Percentiles rank a stretch among this genome's conserved stretches.
Evolutionary conservation across 2,888 invertebrate genomes (phyloP).

Genomic region (Idaea aversata): DNA sequence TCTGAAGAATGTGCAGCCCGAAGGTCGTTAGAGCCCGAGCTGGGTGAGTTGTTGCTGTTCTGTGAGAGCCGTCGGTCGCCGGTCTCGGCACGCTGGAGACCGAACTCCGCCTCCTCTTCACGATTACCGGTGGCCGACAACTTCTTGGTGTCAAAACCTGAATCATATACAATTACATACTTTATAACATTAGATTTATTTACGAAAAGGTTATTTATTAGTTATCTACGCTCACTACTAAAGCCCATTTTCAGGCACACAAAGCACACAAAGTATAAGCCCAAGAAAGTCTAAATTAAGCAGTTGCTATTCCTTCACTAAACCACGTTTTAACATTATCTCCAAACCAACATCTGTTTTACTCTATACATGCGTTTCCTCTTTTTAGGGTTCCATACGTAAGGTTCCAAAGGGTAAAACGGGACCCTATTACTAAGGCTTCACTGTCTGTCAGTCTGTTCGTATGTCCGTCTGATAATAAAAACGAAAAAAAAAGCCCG

Average conservation of each 20-base stretch:
- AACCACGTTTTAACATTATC: background rate
- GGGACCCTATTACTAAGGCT: no score
- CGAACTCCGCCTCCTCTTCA: slow-evolving; percentile 86
- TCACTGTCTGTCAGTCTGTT: no score
- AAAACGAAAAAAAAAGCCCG: no score
- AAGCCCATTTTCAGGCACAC: background rate
- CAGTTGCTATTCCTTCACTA: background rate
- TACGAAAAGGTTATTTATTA: slow-evolving; percentile 5
- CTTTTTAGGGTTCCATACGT: no score
- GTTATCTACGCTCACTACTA: background rate
- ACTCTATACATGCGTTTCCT: background rate
- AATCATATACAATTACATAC: slow-evolving; percentile 5
- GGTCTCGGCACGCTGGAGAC: slow-evolving; percentile 86
- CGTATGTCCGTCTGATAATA: no score
- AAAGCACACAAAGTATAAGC: background rate
- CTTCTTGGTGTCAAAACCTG: slow-evolving; percentile 84
- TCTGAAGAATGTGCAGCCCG: slow-evolving; percentile 87
- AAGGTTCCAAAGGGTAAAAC: no score
- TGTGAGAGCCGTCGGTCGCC: slow-evolving; percentile 76
- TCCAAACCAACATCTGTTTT: background rate
- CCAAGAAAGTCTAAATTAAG: background rate
- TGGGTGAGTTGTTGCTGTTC: slow-evolving; percentile 49
- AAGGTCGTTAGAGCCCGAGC: slow-evolving; percentile 75
- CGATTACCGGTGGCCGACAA: slow-evolving; percentile 63
- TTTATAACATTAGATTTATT: background rate